phyloP scores from a whole-genome alignment of 2,797 vertebrate genomes.

The Enteromius fasciolatus region DNA sequence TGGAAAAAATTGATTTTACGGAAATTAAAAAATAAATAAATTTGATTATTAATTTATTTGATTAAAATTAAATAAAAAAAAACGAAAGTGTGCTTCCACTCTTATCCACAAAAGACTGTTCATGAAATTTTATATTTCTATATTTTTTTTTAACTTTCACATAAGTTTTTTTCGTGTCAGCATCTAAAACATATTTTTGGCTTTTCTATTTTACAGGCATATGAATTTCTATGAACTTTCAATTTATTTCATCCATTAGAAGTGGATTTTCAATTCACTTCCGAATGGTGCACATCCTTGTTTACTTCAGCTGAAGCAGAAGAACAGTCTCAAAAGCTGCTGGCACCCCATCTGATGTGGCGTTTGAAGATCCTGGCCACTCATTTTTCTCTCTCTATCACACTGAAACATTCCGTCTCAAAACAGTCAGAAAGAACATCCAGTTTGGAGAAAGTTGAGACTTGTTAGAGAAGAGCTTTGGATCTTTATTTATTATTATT shows the following conservation, averaged over 20 bases:
- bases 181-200: neutral
- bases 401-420: slow-evolving; percentile 8
- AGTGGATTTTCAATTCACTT: neutral
- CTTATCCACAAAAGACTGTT: neutral
- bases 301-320: slow-evolving; percentile 2
- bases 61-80: too few relatives aligned
- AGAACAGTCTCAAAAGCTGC: slow-evolving; percentile 13
- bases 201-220: neutral
- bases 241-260: neutral
- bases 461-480: slow-evolving; percentile 19
- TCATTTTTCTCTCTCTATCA: neutral
- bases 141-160: neutral
- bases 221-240: neutral
- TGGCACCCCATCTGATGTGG: neutral
- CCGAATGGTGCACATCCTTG: neutral
- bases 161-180: neutral
- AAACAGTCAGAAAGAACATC: slow-evolving; percentile 21
- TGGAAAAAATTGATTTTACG: too few relatives aligned
- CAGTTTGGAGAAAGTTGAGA: slow-evolving; percentile 11
- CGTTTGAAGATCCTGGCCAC: slow-evolving; percentile 12
- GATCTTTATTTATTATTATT: slow-evolving; percentile 29
- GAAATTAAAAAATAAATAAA: too few relatives aligned
- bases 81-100: too few relatives aligned
- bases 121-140: too few relatives aligned
- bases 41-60: too few relatives aligned